Percentiles rank a stretch among this genome's conserved stretches.
These are phyloP conservation scores for Galleria mellonella DNA, from an alignment of 1,140 invertebrate genomes.

Conservation along the genomic window DNA sequence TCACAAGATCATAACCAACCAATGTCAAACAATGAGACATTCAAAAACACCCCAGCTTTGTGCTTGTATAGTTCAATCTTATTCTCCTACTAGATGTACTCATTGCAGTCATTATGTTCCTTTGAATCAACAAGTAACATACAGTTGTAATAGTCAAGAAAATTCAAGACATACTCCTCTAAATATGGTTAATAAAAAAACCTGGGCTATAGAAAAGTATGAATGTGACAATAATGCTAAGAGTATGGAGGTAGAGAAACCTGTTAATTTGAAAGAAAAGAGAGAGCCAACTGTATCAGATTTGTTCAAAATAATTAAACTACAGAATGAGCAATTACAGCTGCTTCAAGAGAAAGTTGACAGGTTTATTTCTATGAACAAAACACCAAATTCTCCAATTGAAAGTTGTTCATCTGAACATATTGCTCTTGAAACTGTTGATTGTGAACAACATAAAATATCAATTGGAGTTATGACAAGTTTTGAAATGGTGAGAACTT, in stretches of 20 bases:
- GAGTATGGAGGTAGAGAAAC: slow-evolving; percentile 37
- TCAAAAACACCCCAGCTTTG: slow-evolving; percentile 5
- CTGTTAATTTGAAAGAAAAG: slow-evolving; percentile 39
- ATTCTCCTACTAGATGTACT: not conserved
- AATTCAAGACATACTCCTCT: slow-evolving; percentile 1
- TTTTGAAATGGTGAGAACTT: slow-evolving; percentile 79
- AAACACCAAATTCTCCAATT: slow-evolving; percentile 24
- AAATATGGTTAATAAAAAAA: slow-evolving; percentile 51
- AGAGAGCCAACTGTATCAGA: slow-evolving; percentile 72
- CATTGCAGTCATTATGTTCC: slow-evolving; percentile 13
- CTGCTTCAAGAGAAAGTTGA: slow-evolving; percentile 74
- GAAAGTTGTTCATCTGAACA: slow-evolving; percentile 40
- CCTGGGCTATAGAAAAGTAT: slow-evolving; percentile 49
- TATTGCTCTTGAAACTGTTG: slow-evolving; percentile 70
- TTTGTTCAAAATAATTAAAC: slow-evolving; percentile 75
- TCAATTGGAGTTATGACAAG: slow-evolving; percentile 83
- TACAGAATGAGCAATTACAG: slow-evolving; percentile 75
- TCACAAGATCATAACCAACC: not conserved
- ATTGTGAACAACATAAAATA: slow-evolving; percentile 78
- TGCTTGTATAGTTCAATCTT: slow-evolving; percentile 8
- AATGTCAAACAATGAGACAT: not conserved
- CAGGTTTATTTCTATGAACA: slow-evolving; percentile 49
- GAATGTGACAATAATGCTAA: slow-evolving; percentile 26
- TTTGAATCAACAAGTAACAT: not conserved
- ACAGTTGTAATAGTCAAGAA: slow-evolving; percentile 1